Conservation (phyloP, 2,797 vertebrate genomes). For the Glossophaga mutica region DNA sequence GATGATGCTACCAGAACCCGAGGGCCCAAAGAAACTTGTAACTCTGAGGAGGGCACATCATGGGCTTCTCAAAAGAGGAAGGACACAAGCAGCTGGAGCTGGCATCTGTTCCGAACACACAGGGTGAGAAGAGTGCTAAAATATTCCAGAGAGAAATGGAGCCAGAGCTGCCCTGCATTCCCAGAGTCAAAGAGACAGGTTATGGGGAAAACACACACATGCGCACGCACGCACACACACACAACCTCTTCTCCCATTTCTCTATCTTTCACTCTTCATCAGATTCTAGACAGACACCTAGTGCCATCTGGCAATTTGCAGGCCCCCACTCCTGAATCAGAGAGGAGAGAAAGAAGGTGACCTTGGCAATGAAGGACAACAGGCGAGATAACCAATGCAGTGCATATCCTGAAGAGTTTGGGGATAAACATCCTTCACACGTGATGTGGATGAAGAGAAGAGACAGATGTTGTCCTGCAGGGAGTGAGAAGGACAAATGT, state of each 20-base stretch:
- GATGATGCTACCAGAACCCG: fast-evolving
- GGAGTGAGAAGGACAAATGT: background rate
- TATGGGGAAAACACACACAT: background rate
- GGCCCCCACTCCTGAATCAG: fast-evolving
- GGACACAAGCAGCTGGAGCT: fast-evolving
- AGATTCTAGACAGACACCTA: background rate
- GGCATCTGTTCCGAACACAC: fast-evolving
- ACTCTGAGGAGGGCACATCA: fast-evolving
- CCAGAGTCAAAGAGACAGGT: background rate
- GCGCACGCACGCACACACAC: too few relatives aligned
- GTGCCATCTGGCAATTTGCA: background rate
- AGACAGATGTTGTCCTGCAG: background rate
- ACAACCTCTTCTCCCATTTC: background rate
- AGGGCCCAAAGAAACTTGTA: background rate
- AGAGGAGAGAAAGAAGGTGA: background rate
- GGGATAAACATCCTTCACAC: background rate
- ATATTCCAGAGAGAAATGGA: background rate
- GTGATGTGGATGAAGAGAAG: background rate
- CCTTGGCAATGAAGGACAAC: background rate
- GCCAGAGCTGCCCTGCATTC: background rate
- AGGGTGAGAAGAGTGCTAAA: background rate
- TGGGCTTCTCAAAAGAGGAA: background rate
- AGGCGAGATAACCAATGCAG: background rate
- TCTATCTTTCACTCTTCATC: background rate
- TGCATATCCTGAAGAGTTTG: background rate